Base-by-base conservation (phyloP, 2,888 invertebrate genomes). In the Hirtodrosophila alboralis region DNA sequence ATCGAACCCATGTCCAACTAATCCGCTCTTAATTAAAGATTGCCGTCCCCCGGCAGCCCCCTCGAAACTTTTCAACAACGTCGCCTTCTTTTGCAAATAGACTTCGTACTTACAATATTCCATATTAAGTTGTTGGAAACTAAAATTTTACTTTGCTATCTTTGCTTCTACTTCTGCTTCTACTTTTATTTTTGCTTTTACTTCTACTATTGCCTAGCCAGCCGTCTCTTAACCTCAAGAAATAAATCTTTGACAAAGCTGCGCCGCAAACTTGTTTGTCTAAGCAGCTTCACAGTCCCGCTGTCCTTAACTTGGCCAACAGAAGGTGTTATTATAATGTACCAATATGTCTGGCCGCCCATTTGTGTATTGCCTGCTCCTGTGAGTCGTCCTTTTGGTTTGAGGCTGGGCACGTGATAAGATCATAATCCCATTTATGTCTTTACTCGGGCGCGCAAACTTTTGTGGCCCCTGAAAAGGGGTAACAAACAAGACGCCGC, bases 371-470 rank as follows among this genome's bases (percentile, higher is more conserved):
- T n/a, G n/a, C 23, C 48, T 30, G 28, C 36, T 31, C 10, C 43
- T 47, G 44, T 49, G 65, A 14, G 51, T 58, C 16, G n/a, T n/a
- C n/a, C n/a, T n/a, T 60, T 53, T 36, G 53, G 36, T 45, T 33
- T 18, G 14, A 23, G 36, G 6, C 13, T 56, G 63, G 73, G 75
- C 80, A 78, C 76, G 81, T 89, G 90, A 90, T 90, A 90, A 90
- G 90, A 90, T 90, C 90, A 90, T 90, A 90, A 90, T 90, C 90
- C 90, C 90, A 90, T 90, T 90, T 90, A 89, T 90, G 89, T 89
- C 87, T 80, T 78, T 89, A 87, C 79, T 74, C 64, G 71, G 66
- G 81, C 62, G 77, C 67, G 70, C 43, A 74, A 85, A 84, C 71
- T 87, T 87, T 84, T 78, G 66, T 65, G 41, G 51, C 38, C 26